Conservation (phyloP, 2,888 invertebrate genomes). For the Calameuta filiformis region DNA sequence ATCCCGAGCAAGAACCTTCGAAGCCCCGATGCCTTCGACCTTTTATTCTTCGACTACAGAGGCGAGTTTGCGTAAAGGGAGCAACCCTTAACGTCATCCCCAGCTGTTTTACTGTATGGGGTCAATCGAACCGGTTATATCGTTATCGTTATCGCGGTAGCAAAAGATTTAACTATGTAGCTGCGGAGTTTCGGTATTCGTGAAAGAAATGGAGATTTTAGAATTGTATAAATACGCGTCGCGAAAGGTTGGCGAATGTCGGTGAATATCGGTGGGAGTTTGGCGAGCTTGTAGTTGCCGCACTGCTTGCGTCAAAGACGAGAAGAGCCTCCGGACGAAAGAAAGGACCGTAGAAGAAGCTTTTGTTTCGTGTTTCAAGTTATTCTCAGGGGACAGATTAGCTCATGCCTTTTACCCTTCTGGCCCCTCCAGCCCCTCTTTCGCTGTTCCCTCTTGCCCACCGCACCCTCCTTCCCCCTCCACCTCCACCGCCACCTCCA, state of each 20-base stretch:
- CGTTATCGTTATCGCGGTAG: not conserved
- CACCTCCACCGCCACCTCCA: no score
- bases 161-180: not conserved
- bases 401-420: conserved; percentile 27
- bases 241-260: not conserved
- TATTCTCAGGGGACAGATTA: conserved; percentile 60
- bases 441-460: not conserved
- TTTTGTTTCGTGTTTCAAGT: conserved; percentile 58
- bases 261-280: not conserved
- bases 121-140: not conserved
- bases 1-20: not conserved
- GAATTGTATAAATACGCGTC: not conserved
- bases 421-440: not conserved
- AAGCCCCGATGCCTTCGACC: not conserved
- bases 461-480: no score
- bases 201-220: not conserved
- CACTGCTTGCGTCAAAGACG: conserved; percentile 13
- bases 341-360: conserved; percentile 26
- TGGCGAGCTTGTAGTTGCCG: not conserved
- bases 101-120: not conserved
- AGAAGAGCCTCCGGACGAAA: conserved; percentile 26
- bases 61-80: not conserved
- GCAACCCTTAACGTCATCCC: not conserved
- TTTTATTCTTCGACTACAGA: not conserved
- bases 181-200: not conserved